These are phyloP conservation scores for Lagodon rhomboides DNA, from an alignment of 2,797 vertebrate species.

Conservation along the genomic window DNA sequence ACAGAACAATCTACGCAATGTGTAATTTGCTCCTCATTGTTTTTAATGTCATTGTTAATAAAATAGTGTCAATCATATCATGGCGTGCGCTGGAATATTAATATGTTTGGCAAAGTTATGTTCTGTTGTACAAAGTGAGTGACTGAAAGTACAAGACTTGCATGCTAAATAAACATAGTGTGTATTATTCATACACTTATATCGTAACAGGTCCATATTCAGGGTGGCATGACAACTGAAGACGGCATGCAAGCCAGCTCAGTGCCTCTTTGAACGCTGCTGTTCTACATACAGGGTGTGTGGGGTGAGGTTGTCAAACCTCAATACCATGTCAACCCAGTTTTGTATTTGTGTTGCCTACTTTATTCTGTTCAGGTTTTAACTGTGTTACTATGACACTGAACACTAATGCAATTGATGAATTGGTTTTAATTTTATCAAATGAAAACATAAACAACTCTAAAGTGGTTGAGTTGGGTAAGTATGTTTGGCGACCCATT, in stretches of 20 bases:
- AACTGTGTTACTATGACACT: neutral
- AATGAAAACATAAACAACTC: neutral
- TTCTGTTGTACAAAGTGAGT: neutral
- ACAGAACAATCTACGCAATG: too few species aligned
- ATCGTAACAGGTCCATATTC: neutral
- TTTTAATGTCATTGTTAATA: too few species aligned
- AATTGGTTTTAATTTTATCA: neutral
- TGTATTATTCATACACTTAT: neutral
- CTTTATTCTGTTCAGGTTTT: neutral
- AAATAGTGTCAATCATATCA: too few species aligned
- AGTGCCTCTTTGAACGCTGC: neutral
- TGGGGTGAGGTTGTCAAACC: neutral
- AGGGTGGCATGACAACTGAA: neutral
- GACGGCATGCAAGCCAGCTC: too few species aligned
- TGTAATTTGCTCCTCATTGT: too few species aligned
- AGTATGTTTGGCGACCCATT: too few species aligned
- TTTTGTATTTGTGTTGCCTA: neutral
- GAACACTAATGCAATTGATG: neutral
- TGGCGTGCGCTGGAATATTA: too few species aligned
- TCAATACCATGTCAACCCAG: neutral
- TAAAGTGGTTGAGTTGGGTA: too few species aligned
- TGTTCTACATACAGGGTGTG: neutral
- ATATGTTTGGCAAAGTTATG: neutral
- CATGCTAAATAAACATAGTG: neutral
- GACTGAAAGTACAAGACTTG: neutral